phyloP scores from a whole-genome alignment of 2,888 invertebrate genomes.

The Oscheius sp. region DNA sequence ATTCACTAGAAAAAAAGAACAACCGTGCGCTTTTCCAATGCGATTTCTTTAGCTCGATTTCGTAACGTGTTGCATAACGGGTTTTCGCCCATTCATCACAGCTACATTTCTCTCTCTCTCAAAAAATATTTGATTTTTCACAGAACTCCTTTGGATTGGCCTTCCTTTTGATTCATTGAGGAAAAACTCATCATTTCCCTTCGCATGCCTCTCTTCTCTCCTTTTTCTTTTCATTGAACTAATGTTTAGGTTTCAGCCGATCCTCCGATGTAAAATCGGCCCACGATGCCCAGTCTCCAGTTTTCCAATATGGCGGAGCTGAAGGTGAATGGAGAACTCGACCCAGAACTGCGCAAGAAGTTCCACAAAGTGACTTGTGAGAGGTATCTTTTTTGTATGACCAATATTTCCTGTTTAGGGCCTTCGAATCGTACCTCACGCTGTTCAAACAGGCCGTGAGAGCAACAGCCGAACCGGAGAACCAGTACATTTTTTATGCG shows the following conservation, averaged over 20 bases:
- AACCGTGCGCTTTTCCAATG: too few species aligned
- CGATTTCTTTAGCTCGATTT: too few species aligned
- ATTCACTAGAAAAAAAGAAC: too few species aligned
- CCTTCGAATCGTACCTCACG: neutral
- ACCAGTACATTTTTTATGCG: constrained; percentile 21
- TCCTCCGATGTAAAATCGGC: neutral
- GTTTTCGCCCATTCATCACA: too few species aligned
- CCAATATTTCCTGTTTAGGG: neutral
- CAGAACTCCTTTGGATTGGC: too few species aligned
- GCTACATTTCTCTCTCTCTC: too few species aligned
- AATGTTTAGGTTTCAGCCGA: neutral
- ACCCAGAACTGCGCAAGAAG: neutral
- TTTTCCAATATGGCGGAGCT: neutral
- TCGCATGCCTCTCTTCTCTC: too few species aligned
- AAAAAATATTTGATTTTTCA: too few species aligned
- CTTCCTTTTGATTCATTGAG: too few species aligned
- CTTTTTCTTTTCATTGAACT: too few species aligned
- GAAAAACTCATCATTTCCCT: too few species aligned
- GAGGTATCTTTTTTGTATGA: neutral
- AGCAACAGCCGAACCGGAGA: neutral
- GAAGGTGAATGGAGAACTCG: neutral
- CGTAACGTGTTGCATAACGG: too few species aligned
- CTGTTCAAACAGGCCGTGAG: neutral
- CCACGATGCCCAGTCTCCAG: neutral
- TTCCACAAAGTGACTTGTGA: neutral